phyloP scores from a whole-genome alignment of 2,797 vertebrate genomes.

The Arvicola amphibius region DNA sequence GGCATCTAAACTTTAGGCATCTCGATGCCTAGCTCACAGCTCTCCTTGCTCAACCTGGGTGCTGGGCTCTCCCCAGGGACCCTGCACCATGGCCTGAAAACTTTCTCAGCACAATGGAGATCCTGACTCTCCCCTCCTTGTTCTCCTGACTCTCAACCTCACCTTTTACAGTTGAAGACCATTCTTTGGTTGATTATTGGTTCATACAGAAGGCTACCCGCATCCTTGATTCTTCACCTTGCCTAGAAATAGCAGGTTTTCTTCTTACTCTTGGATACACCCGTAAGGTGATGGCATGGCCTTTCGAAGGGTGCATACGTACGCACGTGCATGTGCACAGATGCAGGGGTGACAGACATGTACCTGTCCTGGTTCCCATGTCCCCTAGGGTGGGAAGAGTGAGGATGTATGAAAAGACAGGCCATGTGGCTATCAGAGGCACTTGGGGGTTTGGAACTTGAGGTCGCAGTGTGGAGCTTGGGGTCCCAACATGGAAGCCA shows the following conservation, averaged over 20 bases:
- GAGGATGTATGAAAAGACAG: neutral
- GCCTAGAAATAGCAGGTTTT: too few species aligned
- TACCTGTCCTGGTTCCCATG: neutral
- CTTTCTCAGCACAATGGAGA: neutral
- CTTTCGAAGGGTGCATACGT: fast-evolving
- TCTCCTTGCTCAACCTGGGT: neutral
- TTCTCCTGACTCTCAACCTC: neutral
- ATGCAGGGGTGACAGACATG: too few species aligned
- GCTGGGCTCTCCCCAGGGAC: neutral
- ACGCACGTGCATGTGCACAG: fast-evolving
- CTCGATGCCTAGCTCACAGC: neutral
- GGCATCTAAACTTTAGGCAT: too few species aligned
- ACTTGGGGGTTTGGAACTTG: neutral
- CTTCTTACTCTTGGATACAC: neutral
- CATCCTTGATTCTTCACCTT: neutral
- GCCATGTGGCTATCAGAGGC: neutral
- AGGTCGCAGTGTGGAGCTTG: fast-evolving
- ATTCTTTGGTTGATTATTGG: neutral
- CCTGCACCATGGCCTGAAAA: neutral
- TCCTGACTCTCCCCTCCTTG: neutral
- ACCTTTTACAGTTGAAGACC: neutral
- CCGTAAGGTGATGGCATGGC: fast-evolving
- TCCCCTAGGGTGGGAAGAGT: neutral
- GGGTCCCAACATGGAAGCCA: fast-evolving
- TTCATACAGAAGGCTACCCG: neutral